Conservation (phyloP, 2,888 invertebrate genomes). For the Cinara cedri region DNA sequence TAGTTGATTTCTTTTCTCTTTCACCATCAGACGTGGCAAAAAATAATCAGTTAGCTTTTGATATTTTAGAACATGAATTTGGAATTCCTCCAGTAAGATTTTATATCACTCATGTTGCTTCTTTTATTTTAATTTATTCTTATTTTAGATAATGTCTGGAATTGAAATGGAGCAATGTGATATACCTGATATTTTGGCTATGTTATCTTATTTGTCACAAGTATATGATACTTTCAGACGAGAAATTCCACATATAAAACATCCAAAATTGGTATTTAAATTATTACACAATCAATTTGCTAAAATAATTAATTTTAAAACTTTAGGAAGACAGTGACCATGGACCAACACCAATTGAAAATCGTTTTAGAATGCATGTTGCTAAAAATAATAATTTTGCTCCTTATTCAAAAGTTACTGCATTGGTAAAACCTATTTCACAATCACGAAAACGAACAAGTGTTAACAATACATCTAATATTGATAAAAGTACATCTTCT, state of each 20-base stretch:
- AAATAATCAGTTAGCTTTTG: conserved; percentile 84
- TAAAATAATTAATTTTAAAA: background rate
- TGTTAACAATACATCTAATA: conserved; percentile 36
- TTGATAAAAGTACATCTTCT: conserved; percentile 51
- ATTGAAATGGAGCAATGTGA: conserved; percentile 76
- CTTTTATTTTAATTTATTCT: background rate
- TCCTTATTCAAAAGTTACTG: conserved; percentile 43
- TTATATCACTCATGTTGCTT: background rate
- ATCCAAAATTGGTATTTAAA: conserved; percentile 71
- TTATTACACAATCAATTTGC: background rate
- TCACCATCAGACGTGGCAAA: conserved; percentile 70
- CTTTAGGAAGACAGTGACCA: conserved; percentile 52
- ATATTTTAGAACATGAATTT: conserved; percentile 82
- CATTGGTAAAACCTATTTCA: conserved; percentile 23
- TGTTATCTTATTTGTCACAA: conserved; percentile 84
- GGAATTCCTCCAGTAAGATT: conserved; percentile 69
- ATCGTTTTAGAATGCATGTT: conserved; percentile 34
- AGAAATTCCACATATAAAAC: conserved; percentile 83
- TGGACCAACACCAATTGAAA: conserved; percentile 37
- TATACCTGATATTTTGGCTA: conserved; percentile 74
- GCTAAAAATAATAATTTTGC: conserved; percentile 42
- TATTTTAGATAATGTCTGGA: conserved; percentile 71
- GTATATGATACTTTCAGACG: conserved; percentile 90
- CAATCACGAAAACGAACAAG: conserved; percentile 43
- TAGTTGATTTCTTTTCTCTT: conserved; percentile 76